Evolutionary conservation across 1,140 invertebrate species (phyloP).

Genomic region (Mylabris phalerata): DNA sequence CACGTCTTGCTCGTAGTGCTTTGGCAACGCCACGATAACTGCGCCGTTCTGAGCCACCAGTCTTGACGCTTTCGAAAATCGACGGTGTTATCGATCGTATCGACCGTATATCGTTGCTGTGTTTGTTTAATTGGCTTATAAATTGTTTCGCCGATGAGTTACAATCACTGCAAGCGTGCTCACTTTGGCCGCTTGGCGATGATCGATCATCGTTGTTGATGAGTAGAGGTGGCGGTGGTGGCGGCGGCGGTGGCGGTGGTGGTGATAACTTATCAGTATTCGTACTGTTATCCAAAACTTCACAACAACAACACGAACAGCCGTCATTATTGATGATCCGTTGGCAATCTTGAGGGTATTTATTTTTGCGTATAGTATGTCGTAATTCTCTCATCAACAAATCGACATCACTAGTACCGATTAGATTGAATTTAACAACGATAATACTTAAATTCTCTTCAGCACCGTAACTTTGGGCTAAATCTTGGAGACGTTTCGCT

Average conservation of each 20-base stretch:
- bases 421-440: conserved; percentile 60
- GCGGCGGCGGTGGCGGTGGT: conserved; percentile 38
- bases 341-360: conserved; percentile 40
- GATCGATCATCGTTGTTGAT: conserved; percentile 55
- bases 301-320: conserved; percentile 53
- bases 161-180: conserved; percentile 56
- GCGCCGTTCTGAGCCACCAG: conserved; percentile 42
- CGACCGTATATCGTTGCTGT: conserved; percentile 32
- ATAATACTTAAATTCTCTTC: conserved; percentile 74
- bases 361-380: conserved; percentile 56
- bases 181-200: conserved; percentile 76
- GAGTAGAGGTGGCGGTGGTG: conserved; percentile 41
- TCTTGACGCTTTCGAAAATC: conserved; percentile 38
- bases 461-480: conserved; percentile 74
- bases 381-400: conserved; percentile 67
- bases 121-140: conserved; percentile 37
- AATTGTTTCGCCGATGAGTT: conserved; percentile 44
- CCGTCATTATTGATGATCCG: conserved; percentile 37
- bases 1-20: conserved; percentile 47
- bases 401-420: conserved; percentile 57
- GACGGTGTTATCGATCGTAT: conserved; percentile 37
- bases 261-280: conserved; percentile 30
- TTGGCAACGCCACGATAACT: conserved; percentile 52
- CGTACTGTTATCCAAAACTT: conserved; percentile 47
- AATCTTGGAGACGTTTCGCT: conserved; percentile 71